Evolutionary conservation across 1,140 invertebrate species (phyloP).

Genomic region (Eubasilissa regina): DNA sequence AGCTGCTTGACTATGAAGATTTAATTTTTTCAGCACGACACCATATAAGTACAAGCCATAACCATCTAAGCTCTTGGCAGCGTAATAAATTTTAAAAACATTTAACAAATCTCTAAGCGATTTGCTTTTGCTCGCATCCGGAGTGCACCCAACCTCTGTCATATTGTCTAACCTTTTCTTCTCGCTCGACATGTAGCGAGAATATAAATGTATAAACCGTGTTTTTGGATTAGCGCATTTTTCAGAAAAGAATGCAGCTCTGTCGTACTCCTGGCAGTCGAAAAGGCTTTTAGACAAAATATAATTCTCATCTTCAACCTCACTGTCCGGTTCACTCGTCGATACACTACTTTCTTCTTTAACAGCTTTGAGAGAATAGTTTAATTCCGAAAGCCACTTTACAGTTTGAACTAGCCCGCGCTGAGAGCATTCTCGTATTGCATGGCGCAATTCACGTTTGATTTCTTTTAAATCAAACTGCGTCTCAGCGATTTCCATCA

Average conservation of each 20-base stretch:
- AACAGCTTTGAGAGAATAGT: constrained; percentile 62
- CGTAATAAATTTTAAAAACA: constrained; percentile 75
- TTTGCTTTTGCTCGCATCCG: constrained; percentile 76
- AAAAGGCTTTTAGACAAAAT: constrained; percentile 91
- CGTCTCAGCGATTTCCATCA: constrained; percentile 60
- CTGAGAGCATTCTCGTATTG: constrained; percentile 79
- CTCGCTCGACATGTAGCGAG: constrained; percentile 86
- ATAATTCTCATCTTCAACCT: constrained; percentile 82
- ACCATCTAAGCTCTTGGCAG: constrained; percentile 83
- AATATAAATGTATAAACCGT: constrained; percentile 62
- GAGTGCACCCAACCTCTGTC: constrained; percentile 82
- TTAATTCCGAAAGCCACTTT: constrained; percentile 91
- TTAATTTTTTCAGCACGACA: constrained; percentile 90
- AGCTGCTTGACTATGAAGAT: constrained; percentile 81
- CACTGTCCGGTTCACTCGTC: constrained; percentile 58
- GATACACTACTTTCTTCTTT: background rate
- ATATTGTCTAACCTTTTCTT: constrained; percentile 91
- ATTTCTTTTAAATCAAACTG: constrained; percentile 76
- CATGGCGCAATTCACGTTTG: constrained; percentile 78
- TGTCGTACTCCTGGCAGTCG: constrained; percentile 93
- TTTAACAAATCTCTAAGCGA: constrained; percentile 73
- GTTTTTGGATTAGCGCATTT: constrained; percentile 78
- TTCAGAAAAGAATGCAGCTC: constrained; percentile 88
- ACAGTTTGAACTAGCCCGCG: constrained; percentile 81
- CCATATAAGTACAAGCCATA: constrained; percentile 94